A percentile compares a stretch with the other conserved stretches of the same genome.
These are phyloP conservation scores for Drosophila pegasa DNA, from an alignment of 2,888 invertebrate genomes.

Conservation along the genomic window DNA sequence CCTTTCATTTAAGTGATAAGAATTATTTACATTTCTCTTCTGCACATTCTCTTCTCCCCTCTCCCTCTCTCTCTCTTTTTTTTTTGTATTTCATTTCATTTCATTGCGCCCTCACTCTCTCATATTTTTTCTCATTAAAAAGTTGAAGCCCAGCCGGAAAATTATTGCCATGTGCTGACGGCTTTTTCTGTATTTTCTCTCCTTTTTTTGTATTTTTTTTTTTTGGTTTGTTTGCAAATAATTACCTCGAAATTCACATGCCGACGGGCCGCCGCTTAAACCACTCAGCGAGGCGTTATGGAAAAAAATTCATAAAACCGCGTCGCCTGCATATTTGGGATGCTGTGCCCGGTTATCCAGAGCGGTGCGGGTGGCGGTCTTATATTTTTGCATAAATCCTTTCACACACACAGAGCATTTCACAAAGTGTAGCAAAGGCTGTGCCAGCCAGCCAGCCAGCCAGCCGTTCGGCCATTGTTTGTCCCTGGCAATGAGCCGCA, in stretches of 20 bases:
- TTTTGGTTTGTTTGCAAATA: constrained; percentile 67
- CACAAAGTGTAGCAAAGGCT: constrained; percentile 55
- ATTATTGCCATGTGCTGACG: constrained; percentile 67
- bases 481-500: constrained; percentile 70
- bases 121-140: constrained; percentile 71
- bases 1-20: constrained; percentile 64
- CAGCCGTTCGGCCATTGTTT: constrained; percentile 54
- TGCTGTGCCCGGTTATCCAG: constrained; percentile 47
- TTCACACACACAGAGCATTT: constrained; percentile 55
- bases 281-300: constrained; percentile 75
- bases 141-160: constrained; percentile 63
- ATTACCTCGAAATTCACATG: constrained; percentile 67
- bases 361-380: constrained; percentile 66
- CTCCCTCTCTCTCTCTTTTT: not conserved
- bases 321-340: constrained; percentile 50
- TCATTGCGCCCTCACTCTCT: constrained; percentile 9
- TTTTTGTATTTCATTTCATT: not conserved
- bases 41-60: not conserved
- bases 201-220: constrained; percentile 9
- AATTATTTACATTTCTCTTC: constrained; percentile 65
- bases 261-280: constrained; percentile 55
- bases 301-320: constrained; percentile 62
- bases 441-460: constrained; percentile 41
- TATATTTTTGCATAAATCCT: constrained; percentile 75
- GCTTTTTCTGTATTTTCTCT: constrained; percentile 34